Conservation (phyloP, 1,140 invertebrate genomes). For the Leptinotarsa lineolata region DNA sequence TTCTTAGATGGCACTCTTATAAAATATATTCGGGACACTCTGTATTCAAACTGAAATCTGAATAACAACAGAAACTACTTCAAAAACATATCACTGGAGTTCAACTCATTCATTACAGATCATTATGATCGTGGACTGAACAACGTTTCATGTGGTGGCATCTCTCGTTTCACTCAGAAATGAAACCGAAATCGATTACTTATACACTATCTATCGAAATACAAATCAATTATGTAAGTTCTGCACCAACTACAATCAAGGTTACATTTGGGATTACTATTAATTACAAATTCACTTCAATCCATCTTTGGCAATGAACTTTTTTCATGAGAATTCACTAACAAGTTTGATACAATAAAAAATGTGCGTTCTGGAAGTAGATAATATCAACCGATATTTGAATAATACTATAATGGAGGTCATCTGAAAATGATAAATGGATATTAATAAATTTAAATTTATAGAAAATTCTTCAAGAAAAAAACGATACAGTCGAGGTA, state of each 20-base stretch:
- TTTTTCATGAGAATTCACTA: background rate
- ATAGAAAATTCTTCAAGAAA: background rate
- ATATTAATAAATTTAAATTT: background rate
- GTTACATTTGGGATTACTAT: constrained; percentile 6
- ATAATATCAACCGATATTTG: constrained; percentile 3
- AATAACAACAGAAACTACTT: too few species aligned
- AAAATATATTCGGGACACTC: too few species aligned
- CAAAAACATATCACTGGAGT: too few species aligned
- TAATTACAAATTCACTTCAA: background rate
- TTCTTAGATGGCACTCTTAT: too few species aligned
- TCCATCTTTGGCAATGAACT: background rate
- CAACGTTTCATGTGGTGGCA: background rate
- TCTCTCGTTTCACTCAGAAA: background rate
- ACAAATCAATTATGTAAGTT: background rate
- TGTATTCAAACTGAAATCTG: too few species aligned
- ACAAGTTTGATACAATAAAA: background rate
- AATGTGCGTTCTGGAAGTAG: background rate
- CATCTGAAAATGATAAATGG: background rate
- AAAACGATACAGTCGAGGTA: background rate
- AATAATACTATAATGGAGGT: background rate
- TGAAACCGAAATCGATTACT: background rate
- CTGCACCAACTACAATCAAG: background rate
- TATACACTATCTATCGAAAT: too few species aligned
- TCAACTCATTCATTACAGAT: too few species aligned
- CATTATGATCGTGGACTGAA: background rate